Evolutionary conservation across 2,113 vertebrate genomes (phyloP).

Genomic region (Brachyhypopomus gauderio): DNA sequence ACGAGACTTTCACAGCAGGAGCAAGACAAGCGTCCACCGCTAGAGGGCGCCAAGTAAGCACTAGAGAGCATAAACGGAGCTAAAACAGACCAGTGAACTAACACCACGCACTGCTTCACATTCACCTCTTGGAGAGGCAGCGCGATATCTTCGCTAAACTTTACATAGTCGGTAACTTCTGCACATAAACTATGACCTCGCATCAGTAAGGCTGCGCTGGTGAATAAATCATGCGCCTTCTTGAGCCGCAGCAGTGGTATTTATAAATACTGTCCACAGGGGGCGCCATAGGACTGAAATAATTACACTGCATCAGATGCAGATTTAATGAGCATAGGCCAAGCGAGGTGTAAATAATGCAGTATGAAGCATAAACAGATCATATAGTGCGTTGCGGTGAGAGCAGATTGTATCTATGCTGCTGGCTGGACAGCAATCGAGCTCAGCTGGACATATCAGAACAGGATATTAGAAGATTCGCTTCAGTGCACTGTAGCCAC

Average conservation of each 20-base stretch:
- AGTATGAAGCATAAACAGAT: not conserved
- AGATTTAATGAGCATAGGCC: not conserved
- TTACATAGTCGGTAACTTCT: not conserved
- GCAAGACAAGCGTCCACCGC: not conserved
- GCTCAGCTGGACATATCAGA: not conserved
- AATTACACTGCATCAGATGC: not conserved
- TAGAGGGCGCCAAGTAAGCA: not conserved
- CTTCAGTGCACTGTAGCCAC: not conserved
- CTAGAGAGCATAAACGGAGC: not conserved
- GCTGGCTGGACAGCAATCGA: not conserved
- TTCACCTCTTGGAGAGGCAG: not conserved
- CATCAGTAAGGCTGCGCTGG: slow-evolving; percentile 46
- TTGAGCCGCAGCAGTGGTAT: slow-evolving; percentile 40
- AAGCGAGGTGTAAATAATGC: not conserved
- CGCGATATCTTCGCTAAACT: not conserved
- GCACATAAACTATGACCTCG: slow-evolving; percentile 2
- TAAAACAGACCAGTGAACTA: not conserved
- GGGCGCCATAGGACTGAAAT: slow-evolving; percentile 65
- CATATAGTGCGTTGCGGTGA: not conserved
- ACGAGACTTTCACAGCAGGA: no score
- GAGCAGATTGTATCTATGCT: slow-evolving; percentile 11
- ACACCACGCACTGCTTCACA: not conserved
- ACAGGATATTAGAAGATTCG: slow-evolving; percentile 9
- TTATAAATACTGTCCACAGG: slow-evolving; percentile 67
- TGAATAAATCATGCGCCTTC: slow-evolving; percentile 66